These are phyloP conservation scores for Petrolisthes manimaculis DNA, from an alignment of 2,888 invertebrate species.

Conservation along the genomic window DNA sequence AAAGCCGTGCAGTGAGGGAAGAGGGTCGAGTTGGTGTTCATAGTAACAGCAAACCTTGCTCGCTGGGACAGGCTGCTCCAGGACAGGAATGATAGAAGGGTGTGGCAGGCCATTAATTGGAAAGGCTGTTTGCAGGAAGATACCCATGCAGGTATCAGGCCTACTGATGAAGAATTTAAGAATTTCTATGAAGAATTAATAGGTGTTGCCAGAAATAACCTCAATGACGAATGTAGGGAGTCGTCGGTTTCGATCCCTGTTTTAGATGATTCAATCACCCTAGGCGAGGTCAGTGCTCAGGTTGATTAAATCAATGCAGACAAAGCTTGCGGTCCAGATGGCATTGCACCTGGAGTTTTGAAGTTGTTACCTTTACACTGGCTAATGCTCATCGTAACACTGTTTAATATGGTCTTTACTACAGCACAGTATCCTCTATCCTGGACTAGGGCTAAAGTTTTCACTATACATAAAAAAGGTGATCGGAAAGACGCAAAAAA, in stretches of 20 bases:
- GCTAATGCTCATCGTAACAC: too few species aligned
- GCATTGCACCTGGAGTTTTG: background rate
- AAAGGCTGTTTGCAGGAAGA: background rate
- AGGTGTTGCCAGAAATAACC: background rate
- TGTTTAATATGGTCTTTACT: too few species aligned
- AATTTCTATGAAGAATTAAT: background rate
- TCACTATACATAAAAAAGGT: too few species aligned
- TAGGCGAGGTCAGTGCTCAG: constrained; percentile 1
- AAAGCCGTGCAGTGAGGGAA: too few species aligned
- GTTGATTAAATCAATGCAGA: background rate
- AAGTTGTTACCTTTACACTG: too few species aligned
- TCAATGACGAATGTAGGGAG: background rate
- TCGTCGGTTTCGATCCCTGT: too few species aligned
- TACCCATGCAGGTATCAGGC: too few species aligned
- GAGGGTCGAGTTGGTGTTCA: background rate
- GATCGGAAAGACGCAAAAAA: too few species aligned
- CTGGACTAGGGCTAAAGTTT: too few species aligned
- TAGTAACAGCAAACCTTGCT: constrained; percentile 2
- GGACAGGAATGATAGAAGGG: background rate
- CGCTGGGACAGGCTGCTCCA: constrained; percentile 13
- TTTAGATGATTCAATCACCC: background rate
- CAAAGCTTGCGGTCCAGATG: background rate
- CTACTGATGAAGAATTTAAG: background rate
- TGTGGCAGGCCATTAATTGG: too few species aligned
- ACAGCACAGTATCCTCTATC: too few species aligned